Percentiles rank a stretch among this genome's conserved stretches.
Evolutionary conservation across 2,797 vertebrate species (phyloP).

Genomic region (Hyperoplus lanceolatus): DNA sequence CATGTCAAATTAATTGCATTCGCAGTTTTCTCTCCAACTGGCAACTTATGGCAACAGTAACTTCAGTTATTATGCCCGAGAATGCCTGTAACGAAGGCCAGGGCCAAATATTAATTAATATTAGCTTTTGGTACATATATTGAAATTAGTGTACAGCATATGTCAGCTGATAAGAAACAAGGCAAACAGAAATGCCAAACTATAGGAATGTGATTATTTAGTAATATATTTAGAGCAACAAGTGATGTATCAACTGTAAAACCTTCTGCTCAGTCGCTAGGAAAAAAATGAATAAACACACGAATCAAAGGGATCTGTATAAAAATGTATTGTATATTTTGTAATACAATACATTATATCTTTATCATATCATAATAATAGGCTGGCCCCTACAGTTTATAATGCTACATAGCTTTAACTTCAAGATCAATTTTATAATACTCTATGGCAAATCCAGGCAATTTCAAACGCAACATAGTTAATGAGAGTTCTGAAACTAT

Average conservation of each 20-base stretch:
- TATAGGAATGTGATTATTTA: not conserved
- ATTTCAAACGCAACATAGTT: constrained; percentile 30
- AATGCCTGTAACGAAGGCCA: too few relatives aligned
- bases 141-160: not conserved
- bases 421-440: constrained; percentile 21
- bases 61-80: too few relatives aligned
- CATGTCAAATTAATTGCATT: not conserved
- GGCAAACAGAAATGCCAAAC: not conserved
- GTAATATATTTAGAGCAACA: not conserved
- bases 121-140: not conserved
- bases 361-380: too few relatives aligned
- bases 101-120: not conserved
- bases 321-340: not conserved
- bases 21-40: too few relatives aligned
- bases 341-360: too few relatives aligned
- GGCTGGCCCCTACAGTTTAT: not conserved
- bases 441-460: not conserved
- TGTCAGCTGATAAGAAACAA: not conserved
- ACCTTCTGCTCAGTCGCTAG: not conserved
- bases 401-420: constrained; percentile 13
- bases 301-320: not conserved
- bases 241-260: not conserved
- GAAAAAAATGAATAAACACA: not conserved
- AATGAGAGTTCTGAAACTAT: constrained; percentile 45
- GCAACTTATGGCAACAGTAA: too few relatives aligned